Evolutionary conservation across 2,888 invertebrate species (phyloP).

Genomic region (Epinotia ramella): DNA sequence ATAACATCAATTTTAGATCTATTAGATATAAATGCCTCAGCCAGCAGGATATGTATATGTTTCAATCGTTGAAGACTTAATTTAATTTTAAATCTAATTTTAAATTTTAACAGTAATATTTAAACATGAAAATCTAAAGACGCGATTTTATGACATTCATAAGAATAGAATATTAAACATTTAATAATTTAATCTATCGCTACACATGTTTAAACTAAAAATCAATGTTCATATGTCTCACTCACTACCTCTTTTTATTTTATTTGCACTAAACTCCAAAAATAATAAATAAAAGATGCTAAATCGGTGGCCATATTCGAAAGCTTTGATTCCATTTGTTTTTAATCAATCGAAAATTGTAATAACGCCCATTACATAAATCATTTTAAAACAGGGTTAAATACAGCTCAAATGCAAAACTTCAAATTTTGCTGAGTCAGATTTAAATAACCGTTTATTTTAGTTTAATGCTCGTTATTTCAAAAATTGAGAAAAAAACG

Average conservation of each 20-base stretch:
- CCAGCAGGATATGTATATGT: slow-evolving; percentile 83
- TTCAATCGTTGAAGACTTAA: slow-evolving; percentile 77
- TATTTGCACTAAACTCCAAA: slow-evolving; percentile 57
- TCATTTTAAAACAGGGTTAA: not conserved
- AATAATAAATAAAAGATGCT: slow-evolving; percentile 62
- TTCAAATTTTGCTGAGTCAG: not conserved
- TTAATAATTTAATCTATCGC: slow-evolving; percentile 54
- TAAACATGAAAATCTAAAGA: slow-evolving; percentile 63
- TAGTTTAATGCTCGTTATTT: slow-evolving; percentile 43
- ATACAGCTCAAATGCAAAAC: not conserved
- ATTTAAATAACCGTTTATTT: not conserved
- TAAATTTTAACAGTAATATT: slow-evolving; percentile 67
- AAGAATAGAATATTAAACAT: slow-evolving; percentile 64
- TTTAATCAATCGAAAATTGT: slow-evolving; percentile 48
- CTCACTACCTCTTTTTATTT: slow-evolving; percentile 60
- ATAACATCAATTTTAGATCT: slow-evolving; percentile 71
- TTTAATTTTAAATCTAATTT: slow-evolving; percentile 62
- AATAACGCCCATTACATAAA: slow-evolving; percentile 39
- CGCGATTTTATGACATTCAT: slow-evolving; percentile 65
- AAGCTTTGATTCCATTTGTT: slow-evolving; percentile 67
- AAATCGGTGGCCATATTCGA: slow-evolving; percentile 72
- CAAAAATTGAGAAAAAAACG: slow-evolving; percentile 45
- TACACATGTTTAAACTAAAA: slow-evolving; percentile 59
- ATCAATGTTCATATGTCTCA: slow-evolving; percentile 56
- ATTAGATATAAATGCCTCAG: slow-evolving; percentile 81